Evolutionary conservation across 1,140 invertebrate species (phyloP).

Genomic region (Luehdorfia chinensis): DNA sequence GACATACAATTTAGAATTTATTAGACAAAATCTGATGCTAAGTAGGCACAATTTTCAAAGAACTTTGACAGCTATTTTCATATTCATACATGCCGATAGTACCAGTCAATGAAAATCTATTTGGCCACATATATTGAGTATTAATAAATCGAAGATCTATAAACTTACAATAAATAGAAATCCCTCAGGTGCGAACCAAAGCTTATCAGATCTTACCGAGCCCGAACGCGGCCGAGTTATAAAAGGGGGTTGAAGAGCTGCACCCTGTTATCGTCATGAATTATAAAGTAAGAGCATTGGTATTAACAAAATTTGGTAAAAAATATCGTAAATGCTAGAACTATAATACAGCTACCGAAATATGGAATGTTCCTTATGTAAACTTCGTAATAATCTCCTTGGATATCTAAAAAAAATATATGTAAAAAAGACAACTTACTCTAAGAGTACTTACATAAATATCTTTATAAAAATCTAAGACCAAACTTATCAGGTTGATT

Average conservation of each 20-base stretch:
- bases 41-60: no score
- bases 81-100: constrained; percentile 10
- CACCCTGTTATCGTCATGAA: constrained; percentile 26
- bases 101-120: constrained; percentile 29
- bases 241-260: constrained; percentile 15
- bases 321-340: constrained; percentile 48
- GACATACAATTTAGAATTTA: no score
- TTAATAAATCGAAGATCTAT: constrained; percentile 36
- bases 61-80: no score
- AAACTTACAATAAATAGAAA: constrained; percentile 23
- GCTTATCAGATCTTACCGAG: neutral
- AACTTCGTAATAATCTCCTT: constrained; percentile 47
- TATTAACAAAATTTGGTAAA: constrained; percentile 74
- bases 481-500: constrained; percentile 44
- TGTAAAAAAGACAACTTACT: constrained; percentile 30
- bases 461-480: constrained; percentile 28
- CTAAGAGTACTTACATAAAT: constrained; percentile 35
- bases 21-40: neutral
- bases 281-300: constrained; percentile 64
- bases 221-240: neutral
- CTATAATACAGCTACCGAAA: constrained; percentile 59
- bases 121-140: constrained; percentile 57
- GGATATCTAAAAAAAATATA: constrained; percentile 25
- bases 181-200: constrained; percentile 1
- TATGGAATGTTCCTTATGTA: constrained; percentile 48